Conservation (phyloP, 2,888 invertebrate genomes). For the Archaeoteleia sp. region DNA sequence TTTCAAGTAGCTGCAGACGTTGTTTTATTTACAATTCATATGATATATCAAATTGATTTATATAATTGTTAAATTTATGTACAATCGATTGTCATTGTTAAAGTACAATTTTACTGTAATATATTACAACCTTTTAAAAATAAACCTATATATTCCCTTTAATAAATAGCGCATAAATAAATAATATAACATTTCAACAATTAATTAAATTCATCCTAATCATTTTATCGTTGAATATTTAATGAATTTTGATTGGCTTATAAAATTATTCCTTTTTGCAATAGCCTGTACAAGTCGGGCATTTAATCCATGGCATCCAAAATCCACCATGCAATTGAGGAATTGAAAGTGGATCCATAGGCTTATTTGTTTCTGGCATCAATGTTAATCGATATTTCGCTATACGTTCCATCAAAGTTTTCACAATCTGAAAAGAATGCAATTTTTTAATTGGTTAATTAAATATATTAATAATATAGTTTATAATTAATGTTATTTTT, state of each 20-base stretch:
- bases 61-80: too few species aligned
- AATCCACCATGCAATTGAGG: slow-evolving; percentile 60
- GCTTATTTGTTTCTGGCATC: slow-evolving; percentile 50
- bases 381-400: slow-evolving; percentile 54
- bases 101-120: too few species aligned
- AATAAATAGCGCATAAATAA: too few species aligned
- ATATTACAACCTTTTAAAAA: too few species aligned
- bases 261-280: too few species aligned
- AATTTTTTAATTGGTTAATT: neutral
- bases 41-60: neutral
- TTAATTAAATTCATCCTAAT: too few species aligned
- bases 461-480: neutral
- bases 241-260: neutral
- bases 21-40: too few species aligned
- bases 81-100: too few species aligned
- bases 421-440: slow-evolving; percentile 56
- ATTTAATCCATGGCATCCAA: slow-evolving; percentile 68
- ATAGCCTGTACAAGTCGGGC: slow-evolving; percentile 5
- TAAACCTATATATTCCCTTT: too few species aligned
- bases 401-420: slow-evolving; percentile 53
- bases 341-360: slow-evolving; percentile 53
- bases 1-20: slow-evolving; percentile 9
- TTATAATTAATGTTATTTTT: neutral
- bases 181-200: too few species aligned
- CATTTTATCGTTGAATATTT: neutral